Evolutionary conservation across 2,888 invertebrate species (phyloP).

Genomic region (Orgyia antiqua): DNA sequence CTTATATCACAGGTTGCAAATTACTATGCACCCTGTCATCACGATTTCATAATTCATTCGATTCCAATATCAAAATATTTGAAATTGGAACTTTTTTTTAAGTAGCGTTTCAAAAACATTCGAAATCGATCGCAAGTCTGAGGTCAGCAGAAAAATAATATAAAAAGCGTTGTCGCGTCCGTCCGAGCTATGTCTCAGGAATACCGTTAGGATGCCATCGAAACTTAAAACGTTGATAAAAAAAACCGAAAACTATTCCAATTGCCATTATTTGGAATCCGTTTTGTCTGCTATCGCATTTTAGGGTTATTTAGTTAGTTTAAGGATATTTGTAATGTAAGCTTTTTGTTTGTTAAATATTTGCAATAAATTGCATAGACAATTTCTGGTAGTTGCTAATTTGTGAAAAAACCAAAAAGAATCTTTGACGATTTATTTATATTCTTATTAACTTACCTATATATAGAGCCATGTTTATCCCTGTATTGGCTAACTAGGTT

Average conservation of each 20-base stretch:
- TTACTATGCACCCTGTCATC: too few relatives aligned
- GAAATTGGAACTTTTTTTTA: conserved; percentile 18
- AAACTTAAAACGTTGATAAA: conserved; percentile 52
- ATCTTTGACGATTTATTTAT: too few relatives aligned
- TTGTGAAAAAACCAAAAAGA: too few relatives aligned
- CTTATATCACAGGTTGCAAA: too few relatives aligned
- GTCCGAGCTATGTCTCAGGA: conserved; percentile 67
- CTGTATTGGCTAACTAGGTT: too few relatives aligned
- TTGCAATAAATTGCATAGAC: too few relatives aligned
- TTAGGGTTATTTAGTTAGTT: conserved; percentile 29
- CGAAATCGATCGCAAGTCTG: conserved; percentile 53
- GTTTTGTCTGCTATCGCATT: conserved; percentile 66
- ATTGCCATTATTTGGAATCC: conserved; percentile 74
- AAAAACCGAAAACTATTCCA: conserved; percentile 72
- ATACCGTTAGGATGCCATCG: conserved; percentile 75
- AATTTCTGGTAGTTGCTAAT: too few relatives aligned
- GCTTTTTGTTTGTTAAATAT: conserved; percentile 16
- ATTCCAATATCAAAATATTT: too few relatives aligned
- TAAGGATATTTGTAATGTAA: conserved; percentile 22
- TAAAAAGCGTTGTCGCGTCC: conserved; percentile 63
- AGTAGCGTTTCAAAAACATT: conserved; percentile 33
- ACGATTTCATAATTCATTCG: too few relatives aligned
- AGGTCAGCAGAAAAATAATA: conserved; percentile 68
- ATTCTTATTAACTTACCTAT: too few relatives aligned
- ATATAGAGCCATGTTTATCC: too few relatives aligned